phyloP scores from a whole-genome alignment of 2,113 vertebrate species.

The Gnathonemus echidnorhynchus region DNA sequence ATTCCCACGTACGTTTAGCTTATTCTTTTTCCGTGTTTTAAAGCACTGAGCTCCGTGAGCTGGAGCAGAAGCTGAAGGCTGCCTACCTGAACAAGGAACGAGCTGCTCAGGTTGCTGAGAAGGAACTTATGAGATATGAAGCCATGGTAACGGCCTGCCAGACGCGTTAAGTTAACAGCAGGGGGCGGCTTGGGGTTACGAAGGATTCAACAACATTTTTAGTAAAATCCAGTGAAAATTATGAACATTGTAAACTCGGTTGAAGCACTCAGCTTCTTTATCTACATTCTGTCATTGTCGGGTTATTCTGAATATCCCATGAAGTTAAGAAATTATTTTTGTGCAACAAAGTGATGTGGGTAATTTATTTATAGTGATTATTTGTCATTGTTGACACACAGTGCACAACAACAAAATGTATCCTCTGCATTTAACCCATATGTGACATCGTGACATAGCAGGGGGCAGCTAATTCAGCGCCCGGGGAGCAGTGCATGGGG shows the following conservation, averaged over 20 bases:
- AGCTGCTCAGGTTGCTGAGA: slow-evolving; percentile 84
- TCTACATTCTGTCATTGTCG: not conserved
- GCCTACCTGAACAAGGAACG: slow-evolving; percentile 82
- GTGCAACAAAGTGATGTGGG: not conserved
- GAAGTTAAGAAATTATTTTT: not conserved
- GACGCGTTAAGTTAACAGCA: not conserved
- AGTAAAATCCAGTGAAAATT: not conserved
- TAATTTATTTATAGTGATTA: not conserved
- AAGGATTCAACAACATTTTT: not conserved
- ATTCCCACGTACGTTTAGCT: not conserved
- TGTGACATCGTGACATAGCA: no score
- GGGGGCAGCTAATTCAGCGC: no score
- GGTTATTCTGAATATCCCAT: not conserved
- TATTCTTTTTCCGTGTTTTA: slow-evolving; percentile 8
- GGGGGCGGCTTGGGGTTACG: not conserved
- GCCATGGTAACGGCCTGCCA: slow-evolving; percentile 61
- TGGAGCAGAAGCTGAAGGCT: slow-evolving; percentile 76
- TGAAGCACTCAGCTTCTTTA: not conserved
- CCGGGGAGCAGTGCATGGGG: no score
- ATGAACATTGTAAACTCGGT: not conserved
- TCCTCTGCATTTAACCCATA: no score
- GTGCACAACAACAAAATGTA: no score
- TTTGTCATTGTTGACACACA: no score
- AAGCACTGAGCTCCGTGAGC: slow-evolving; percentile 79
- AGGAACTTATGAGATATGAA: slow-evolving; percentile 66